phyloP scores from a whole-genome alignment of 2,113 vertebrate genomes.

The Rostratula benghalensis region DNA sequence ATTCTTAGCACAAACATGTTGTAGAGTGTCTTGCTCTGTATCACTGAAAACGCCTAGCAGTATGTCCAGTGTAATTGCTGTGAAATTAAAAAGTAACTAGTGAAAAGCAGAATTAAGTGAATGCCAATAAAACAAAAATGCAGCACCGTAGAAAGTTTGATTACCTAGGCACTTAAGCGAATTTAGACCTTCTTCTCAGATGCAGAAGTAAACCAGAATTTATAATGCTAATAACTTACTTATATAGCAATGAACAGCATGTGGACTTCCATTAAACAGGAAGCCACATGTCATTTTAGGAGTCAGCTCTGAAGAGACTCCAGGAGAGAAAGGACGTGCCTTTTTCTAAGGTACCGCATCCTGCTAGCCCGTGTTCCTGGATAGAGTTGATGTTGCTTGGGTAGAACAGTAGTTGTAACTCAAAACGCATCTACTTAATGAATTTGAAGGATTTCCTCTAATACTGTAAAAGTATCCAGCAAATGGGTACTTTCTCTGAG shows the following conservation, averaged over 20 bases:
- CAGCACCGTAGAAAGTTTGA: not conserved
- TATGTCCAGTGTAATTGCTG: not conserved
- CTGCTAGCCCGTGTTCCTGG: rapidly evolving
- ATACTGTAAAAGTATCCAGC: not conserved
- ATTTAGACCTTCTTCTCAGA: not conserved
- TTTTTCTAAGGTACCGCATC: rapidly evolving
- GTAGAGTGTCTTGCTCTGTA: not conserved
- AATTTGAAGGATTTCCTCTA: not conserved
- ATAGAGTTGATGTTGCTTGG: not conserved
- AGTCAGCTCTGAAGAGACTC: not conserved
- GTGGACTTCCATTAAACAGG: not conserved
- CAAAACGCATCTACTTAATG: rapidly evolving
- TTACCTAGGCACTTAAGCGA: not conserved
- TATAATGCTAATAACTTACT: not conserved
- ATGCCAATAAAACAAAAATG: not conserved
- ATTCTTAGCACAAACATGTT: not conserved
- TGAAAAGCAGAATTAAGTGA: not conserved
- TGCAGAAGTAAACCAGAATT: not conserved
- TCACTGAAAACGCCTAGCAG: not conserved
- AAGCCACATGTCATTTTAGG: not conserved
- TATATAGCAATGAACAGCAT: not conserved
- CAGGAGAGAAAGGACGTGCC: not conserved
- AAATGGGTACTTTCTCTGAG: not conserved
- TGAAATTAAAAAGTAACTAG: not conserved
- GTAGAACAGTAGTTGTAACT: not conserved